A percentile compares a stretch with the other conserved stretches of the same genome.
phyloP scores from a whole-genome alignment of 2,888 invertebrate genomes.

The Drosophila nr. perissopoda region DNA sequence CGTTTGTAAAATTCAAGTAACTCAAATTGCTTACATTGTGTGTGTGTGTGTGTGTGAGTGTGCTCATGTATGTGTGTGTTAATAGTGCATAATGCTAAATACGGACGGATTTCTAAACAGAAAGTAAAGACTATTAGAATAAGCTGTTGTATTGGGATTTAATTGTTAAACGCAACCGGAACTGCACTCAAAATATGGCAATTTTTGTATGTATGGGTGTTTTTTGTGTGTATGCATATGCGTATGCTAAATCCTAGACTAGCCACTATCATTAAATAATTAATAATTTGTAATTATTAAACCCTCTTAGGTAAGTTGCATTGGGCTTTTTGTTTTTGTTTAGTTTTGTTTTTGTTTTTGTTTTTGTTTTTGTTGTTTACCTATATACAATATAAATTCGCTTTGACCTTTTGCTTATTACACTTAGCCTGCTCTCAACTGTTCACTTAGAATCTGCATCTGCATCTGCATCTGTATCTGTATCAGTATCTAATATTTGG shows the following conservation, averaged over 20 bases:
- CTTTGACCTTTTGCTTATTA: constrained; percentile 66
- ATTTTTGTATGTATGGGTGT: constrained; percentile 6
- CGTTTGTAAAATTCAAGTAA: constrained; percentile 14
- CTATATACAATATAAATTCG: constrained; percentile 80
- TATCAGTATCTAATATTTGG: constrained; percentile 75
- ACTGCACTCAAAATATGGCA: constrained; percentile 34
- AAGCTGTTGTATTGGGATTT: constrained; percentile 41
- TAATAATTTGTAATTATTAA: constrained; percentile 57
- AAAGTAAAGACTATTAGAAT: constrained; percentile 56
- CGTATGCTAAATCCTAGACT: constrained; percentile 62
- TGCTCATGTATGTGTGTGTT: constrained; percentile 18
- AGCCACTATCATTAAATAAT: constrained; percentile 69
- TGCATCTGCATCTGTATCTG: constrained; percentile 28
- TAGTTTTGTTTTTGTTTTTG: neutral
- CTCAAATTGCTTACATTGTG: constrained; percentile 22
- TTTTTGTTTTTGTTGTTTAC: constrained; percentile 19
- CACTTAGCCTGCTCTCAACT: constrained; percentile 53
- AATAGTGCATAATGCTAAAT: constrained; percentile 70
- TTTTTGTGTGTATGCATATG: constrained; percentile 21
- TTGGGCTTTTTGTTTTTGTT: constrained; percentile 46
- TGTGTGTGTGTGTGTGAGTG: constrained; percentile 15
- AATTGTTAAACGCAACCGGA: constrained; percentile 45
- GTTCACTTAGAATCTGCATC: constrained; percentile 33
- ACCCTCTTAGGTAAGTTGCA: constrained; percentile 50
- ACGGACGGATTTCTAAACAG: constrained; percentile 78